Base-by-base conservation (phyloP, 1,140 invertebrate genomes). In the Centruroides sculpturatus region DNA sequence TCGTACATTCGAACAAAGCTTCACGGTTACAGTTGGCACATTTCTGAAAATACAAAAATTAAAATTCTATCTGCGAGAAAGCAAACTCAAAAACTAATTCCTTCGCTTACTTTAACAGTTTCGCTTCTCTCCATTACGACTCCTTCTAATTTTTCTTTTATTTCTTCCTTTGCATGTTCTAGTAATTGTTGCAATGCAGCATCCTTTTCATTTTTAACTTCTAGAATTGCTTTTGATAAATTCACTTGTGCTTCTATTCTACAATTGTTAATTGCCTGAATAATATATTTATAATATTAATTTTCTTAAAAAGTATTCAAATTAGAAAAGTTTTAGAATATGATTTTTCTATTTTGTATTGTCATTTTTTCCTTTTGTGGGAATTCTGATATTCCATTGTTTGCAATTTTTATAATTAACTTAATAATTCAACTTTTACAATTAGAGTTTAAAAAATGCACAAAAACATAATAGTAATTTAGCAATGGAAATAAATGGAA, bases 1-100 rank as follows among this genome's bases (percentile, higher is more conserved):
- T 72, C 0, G 87, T 89, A 73, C 88, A 91, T 71, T 90, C 87
- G 0, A 86, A 85, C 59, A 85, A 81, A 5, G 87, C 87, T 71
- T 89, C 87, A 60, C 87, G 77, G 72, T 89, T 86, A 68, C 87
- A 91, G 70, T 90, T 91, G 11, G 85, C 85, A 75, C 87, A 91
- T 84, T 87, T 59, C 64, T 66, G 68, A 59, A 77, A 79, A 57
- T 73, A 68, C 65, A 23, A 23, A 23, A 23, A 23, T 23, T 0
- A 23, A 23, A 23, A 23, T 23, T 23, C 23, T 23, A 23, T 23
- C 23, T 2, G 23, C 23, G 23, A 23, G 23, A 23, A 23, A 23
- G 23, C 23, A 23, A 23, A 23, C 23, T 23, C 23, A 2, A 23
- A 23, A 23, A 23, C 23, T 23, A 23, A 23, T 23, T 23, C 23